Conservation (phyloP, 2,113 vertebrate species). For the Periophthalmus modestus region DNA sequence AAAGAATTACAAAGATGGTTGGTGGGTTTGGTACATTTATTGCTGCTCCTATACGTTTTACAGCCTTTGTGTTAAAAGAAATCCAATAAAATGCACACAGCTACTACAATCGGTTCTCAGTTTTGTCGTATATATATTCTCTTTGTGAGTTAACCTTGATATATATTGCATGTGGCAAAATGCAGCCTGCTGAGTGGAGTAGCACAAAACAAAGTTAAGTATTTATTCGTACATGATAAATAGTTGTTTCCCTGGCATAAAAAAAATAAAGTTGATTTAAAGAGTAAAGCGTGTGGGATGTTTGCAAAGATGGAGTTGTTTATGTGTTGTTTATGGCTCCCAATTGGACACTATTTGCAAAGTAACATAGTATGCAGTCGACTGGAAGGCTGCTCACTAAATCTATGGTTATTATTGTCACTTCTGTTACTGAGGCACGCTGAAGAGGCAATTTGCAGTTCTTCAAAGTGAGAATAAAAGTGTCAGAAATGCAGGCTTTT, state of each 20-base stretch:
- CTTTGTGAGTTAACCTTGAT: neutral
- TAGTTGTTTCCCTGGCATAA: neutral
- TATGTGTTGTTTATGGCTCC: neutral
- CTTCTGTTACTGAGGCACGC: conserved; percentile 13
- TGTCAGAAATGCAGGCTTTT: neutral
- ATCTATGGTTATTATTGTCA: conserved; percentile 2
- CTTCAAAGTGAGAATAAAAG: neutral
- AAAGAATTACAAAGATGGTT: neutral
- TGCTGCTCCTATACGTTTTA: neutral
- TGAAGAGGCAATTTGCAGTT: conserved; percentile 20
- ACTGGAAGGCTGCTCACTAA: neutral
- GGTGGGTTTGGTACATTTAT: neutral
- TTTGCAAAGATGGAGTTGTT: neutral
- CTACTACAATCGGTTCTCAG: neutral
- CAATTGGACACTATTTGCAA: conserved; percentile 1
- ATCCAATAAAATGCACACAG: neutral
- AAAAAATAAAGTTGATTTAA: neutral
- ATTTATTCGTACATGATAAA: neutral
- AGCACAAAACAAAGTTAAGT: conserved; percentile 4
- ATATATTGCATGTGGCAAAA: conserved; percentile 6
- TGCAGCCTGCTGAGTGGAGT: neutral
- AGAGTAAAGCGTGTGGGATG: neutral
- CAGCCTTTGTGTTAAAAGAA: conserved; percentile 1
- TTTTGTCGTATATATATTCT: neutral
- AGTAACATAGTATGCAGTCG: neutral